Base-by-base conservation (phyloP, 2,113 vertebrate genomes). In the Elaphurus davidianus region DNA sequence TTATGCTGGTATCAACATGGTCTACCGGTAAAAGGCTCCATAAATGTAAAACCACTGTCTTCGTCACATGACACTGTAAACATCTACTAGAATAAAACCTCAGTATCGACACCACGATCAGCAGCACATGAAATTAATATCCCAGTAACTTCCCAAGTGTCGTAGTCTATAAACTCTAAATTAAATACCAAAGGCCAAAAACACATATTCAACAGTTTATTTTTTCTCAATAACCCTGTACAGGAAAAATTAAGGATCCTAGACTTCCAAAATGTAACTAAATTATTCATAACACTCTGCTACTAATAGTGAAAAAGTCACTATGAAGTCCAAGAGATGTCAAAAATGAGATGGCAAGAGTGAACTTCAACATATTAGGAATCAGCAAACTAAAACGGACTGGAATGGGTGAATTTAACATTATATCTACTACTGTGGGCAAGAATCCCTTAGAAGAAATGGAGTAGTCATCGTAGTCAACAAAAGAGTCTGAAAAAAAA, bases 21-120 rank as follows among this genome's bases (percentile, higher is more conserved):
- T 87, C n/a, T 50, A 82, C 50, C 57, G 7, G 59, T 57, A 84
- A 87, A 85, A 79, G 40, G 36, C 23, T 60, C 59, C 27, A 16
- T 33, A 33, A 40, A 27, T 33, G 52, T 19, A 92, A 93, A 83
- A 89, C n/a, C 87, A 55, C 23, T 33, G 14, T 40, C 40, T 40
- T 3, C 1, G 0, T 12, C 40, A 78, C 45, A 36, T 0, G 36
- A 50, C 13, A 16, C 40, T 17, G 7, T 9, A 7, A n/a, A 85
- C n/a, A 76, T 11, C n/a, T 36, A 11, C 45, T 12, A 11, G n/a
- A 59, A 85, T 21, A 54, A 23, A 57, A 50, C 36, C 14, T 45
- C 54, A 28, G 36, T 3, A 15, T 7, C 25, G 12, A 43, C n/a
- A 79, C 23, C 52, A 36, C 28, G 9, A 27, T 43, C 67, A 40